Evolutionary conservation across 2,113 vertebrate genomes (phyloP).

Genomic region (Pseudolaguvia tuberculata): DNA sequence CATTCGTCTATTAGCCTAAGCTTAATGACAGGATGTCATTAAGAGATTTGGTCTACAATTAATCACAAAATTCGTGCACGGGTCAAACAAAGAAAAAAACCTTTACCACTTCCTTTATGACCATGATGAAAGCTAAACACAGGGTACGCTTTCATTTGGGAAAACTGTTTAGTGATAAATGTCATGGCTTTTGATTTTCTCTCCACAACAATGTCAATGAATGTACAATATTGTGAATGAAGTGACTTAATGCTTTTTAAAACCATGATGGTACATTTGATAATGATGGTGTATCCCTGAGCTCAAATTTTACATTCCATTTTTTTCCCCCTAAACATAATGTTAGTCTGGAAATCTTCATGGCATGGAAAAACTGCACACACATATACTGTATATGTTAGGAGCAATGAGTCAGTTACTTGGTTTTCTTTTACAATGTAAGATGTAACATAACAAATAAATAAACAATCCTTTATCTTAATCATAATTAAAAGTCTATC

Average conservation of each 20-base stretch:
- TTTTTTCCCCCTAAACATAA: not conserved
- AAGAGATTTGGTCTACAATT: constrained; percentile 51
- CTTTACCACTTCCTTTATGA: constrained; percentile 35
- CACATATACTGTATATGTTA: not conserved
- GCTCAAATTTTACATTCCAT: not conserved
- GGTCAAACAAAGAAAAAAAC: constrained; percentile 41
- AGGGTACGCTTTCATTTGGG: constrained; percentile 36
- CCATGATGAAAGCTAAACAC: constrained; percentile 40
- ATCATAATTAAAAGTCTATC: not conserved
- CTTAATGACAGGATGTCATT: constrained; percentile 55
- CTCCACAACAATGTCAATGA: constrained; percentile 28
- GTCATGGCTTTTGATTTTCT: constrained; percentile 37
- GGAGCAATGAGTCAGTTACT: not conserved
- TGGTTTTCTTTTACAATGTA: not conserved
- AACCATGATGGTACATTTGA: not conserved
- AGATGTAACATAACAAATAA: not conserved
- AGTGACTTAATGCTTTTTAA: constrained; percentile 41
- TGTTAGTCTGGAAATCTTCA: not conserved
- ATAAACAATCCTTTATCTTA: not conserved
- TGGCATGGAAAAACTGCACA: not conserved
- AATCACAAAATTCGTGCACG: constrained; percentile 51
- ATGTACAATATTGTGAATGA: constrained; percentile 27
- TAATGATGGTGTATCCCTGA: not conserved
- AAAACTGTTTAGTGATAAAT: constrained; percentile 48
- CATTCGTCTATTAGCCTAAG: constrained; percentile 53